Evolutionary conservation across 2,113 vertebrate genomes (phyloP).

Genomic region (Hyperopisus bebe): DNA sequence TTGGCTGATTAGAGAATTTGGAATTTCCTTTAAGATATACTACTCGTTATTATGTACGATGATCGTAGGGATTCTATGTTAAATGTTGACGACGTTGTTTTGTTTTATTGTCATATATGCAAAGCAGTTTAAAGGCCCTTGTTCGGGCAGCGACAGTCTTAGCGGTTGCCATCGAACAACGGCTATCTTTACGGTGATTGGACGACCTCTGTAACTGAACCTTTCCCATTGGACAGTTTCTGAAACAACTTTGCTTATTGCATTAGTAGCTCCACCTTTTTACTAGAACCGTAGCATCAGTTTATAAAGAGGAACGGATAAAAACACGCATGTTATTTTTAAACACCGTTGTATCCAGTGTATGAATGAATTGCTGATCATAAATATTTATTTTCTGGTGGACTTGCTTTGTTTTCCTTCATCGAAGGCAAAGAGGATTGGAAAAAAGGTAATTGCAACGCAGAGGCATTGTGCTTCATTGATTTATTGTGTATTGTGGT

Average conservation of each 20-base stretch:
- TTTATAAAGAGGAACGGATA: constrained; percentile 34
- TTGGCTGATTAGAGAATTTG: neutral
- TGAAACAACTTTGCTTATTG: constrained; percentile 48
- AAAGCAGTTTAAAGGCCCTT: constrained; percentile 25
- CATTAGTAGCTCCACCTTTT: constrained; percentile 37
- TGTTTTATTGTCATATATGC: constrained; percentile 20
- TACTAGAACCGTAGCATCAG: constrained; percentile 49
- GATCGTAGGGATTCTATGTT: neutral
- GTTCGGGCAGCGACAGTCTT: constrained; percentile 29
- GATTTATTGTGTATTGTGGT: constrained; percentile 31
- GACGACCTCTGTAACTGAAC: constrained; percentile 24
- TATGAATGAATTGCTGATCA: constrained; percentile 14
- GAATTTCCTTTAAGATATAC: neutral
- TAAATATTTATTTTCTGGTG: constrained; percentile 16
- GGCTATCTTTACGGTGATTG: constrained; percentile 45
- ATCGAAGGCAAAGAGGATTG: constrained; percentile 26
- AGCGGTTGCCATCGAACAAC: constrained; percentile 35
- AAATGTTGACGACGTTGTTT: neutral
- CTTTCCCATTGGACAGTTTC: constrained; percentile 46
- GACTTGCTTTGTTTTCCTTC: constrained; percentile 20
- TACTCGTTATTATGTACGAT: neutral
- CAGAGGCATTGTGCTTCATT: constrained; percentile 24
- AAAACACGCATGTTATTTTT: constrained; percentile 33
- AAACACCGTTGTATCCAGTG: constrained; percentile 23
- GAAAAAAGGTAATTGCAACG: constrained; percentile 36